These are phyloP conservation scores for Podotricha telesiphe DNA, from an alignment of 2,888 invertebrate genomes.

Conservation along the genomic window DNA sequence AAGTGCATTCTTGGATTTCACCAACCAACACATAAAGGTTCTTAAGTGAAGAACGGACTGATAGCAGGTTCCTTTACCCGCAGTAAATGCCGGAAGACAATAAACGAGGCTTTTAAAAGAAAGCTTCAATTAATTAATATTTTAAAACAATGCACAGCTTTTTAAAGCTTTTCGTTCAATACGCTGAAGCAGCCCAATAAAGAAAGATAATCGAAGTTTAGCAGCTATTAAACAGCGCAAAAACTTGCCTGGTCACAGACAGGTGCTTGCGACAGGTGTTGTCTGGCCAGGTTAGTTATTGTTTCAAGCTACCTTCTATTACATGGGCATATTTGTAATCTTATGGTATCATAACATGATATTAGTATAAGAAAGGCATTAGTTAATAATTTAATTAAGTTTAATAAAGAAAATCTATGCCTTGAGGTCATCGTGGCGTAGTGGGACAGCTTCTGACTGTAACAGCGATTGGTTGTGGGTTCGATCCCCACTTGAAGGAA, in stretches of 20 bases:
- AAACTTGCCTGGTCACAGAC: constrained; percentile 34
- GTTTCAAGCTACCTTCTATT: constrained; percentile 9
- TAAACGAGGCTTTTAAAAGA: background rate
- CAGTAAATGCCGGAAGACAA: background rate
- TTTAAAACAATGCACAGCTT: constrained; percentile 1
- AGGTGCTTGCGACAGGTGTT: constrained; percentile 32
- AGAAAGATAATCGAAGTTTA: constrained; percentile 31
- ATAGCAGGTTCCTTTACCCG: background rate
- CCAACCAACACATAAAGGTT: background rate
- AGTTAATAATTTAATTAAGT: background rate
- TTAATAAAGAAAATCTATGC: background rate
- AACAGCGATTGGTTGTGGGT: no score
- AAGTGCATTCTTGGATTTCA: background rate
- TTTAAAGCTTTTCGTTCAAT: background rate
- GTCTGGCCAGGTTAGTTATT: constrained; percentile 19
- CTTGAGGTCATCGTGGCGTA: no score
- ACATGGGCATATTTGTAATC: constrained; percentile 11
- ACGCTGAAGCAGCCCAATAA: constrained; percentile 1
- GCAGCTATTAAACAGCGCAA: constrained; percentile 27
- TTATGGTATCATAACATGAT: constrained; percentile 6
- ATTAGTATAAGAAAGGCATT: background rate
- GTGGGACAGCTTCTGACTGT: no score
- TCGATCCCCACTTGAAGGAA: no score
- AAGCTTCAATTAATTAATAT: background rate
- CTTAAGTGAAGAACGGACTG: background rate